Evolutionary conservation across 64 coral and sea anemone species (phyloP), one percentile per base, ranked within the genome.

Genomic region (Exaiptasia diaphana): DNA sequence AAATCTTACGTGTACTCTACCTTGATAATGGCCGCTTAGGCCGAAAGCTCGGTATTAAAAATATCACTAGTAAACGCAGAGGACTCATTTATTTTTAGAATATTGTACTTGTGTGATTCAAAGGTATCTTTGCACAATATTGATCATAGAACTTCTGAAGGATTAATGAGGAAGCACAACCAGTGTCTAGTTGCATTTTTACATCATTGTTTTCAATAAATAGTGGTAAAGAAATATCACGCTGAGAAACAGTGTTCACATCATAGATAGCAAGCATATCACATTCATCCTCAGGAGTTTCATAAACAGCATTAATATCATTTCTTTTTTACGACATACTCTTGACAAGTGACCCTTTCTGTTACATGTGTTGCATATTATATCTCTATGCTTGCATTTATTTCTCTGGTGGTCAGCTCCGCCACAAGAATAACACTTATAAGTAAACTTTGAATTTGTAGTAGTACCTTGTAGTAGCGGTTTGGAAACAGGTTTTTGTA

Each of bases 351-450:
- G 43, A 15, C 43, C 43, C 43, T 7, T 46, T 46, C 15, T 46
- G 43, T 15, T 46, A 46, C 43, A 46, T 15, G 6, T 46, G 43
- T 46, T 6, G 6, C 43, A 46, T 46, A 46, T 15, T 15, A 8
- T 46, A 15, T 46, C 43, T 46, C 43, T 46, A 15, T 46, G 43
- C 43, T 15, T 46, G 43, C 43, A 46, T 15, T 46, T 46, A 15
- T 15, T 46, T 15, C 43, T 46, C 43, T 46, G 43, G 43, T 46
- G 43, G 43, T 15, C 43, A 6, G 43, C 15, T 46, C 15, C 43
- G 15, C 43, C 43, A 46, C 43, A 46, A 23, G 61, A 77, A 33
- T 49, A 90, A 45, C 79, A 76, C 65, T 52, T 56, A 64, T 90
- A 90, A 30, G 61, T n/a, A n/a, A n/a, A n/a, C n/a, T n/a, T n/a